Evolutionary conservation across 2,797 vertebrate species (phyloP).

Genomic region (Decapterus maruadsi): DNA sequence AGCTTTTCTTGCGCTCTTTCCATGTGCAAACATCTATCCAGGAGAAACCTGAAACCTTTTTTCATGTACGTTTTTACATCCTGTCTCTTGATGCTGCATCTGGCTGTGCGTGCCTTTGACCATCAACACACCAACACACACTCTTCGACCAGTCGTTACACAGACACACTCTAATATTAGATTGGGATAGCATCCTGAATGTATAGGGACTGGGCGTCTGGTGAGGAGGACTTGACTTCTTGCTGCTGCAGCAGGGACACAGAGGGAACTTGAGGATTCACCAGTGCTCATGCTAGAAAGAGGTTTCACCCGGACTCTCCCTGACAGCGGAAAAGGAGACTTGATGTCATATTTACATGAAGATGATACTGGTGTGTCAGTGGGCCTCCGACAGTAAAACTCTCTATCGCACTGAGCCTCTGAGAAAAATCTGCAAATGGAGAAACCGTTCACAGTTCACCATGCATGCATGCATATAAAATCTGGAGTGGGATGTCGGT

Average conservation of each 20-base stretch:
- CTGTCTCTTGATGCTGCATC: conserved; percentile 18
- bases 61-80: neutral
- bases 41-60: conserved; percentile 1
- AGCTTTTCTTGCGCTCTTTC: neutral
- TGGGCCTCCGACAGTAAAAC: conserved; percentile 25
- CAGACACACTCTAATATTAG: conserved; percentile 26
- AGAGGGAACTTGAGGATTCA: conserved; percentile 49
- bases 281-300: conserved; percentile 30
- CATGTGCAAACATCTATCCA: neutral
- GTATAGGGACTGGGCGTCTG: conserved; percentile 32
- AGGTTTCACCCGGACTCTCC: conserved; percentile 40
- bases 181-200: conserved; percentile 21
- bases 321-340: conserved; percentile 5
- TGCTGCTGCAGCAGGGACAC: conserved; percentile 30
- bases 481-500: neutral
- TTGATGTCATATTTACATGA: conserved; percentile 36
- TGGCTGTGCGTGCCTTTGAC: conserved; percentile 11
- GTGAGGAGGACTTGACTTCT: conserved; percentile 29
- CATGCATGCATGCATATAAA: conserved; percentile 22
- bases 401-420: conserved; percentile 10
- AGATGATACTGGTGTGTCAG: conserved; percentile 43
- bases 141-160: conserved; percentile 22
- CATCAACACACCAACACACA: conserved; percentile 19
- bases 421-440: conserved; percentile 31
- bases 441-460: conserved; percentile 21